Conservation (phyloP, 2,888 invertebrate genomes). For the Cactoblastis cactorum region DNA sequence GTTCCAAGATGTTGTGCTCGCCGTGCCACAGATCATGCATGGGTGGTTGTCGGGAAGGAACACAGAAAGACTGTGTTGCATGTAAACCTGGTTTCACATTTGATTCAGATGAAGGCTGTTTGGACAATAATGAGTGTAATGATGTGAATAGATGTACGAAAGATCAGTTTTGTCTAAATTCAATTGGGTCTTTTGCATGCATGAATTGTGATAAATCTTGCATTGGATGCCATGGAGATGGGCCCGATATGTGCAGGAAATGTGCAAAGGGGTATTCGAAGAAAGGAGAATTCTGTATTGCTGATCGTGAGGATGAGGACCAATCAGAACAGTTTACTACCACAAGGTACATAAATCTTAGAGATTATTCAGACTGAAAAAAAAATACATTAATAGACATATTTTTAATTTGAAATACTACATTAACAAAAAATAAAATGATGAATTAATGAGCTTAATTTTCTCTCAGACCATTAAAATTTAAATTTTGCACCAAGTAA, state of each 20-base stretch:
- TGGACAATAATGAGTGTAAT: conserved; percentile 92
- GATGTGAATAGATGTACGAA: conserved; percentile 73
- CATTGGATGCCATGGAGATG: conserved; percentile 90
- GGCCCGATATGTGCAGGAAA: conserved; percentile 92
- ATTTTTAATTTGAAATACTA: too few relatives aligned
- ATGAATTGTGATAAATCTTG: conserved; percentile 92
- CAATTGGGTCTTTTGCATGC: conserved; percentile 90
- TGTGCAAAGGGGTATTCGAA: conserved; percentile 87
- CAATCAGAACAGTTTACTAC: conserved; percentile 49
- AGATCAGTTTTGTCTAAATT: conserved; percentile 93
- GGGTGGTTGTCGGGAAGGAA: conserved; percentile 85
- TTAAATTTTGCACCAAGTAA: too few relatives aligned
- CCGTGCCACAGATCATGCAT: conserved; percentile 89
- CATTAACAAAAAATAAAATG: too few relatives aligned
- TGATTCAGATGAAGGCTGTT: conserved; percentile 87
- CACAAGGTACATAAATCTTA: conserved; percentile 38
- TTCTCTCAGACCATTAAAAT: too few relatives aligned
- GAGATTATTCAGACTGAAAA: too few relatives aligned
- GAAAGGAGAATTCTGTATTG: conserved; percentile 87
- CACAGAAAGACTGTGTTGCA: conserved; percentile 81
- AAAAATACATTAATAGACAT: too few relatives aligned
- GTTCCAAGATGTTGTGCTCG: conserved; percentile 85
- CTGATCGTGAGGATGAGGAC: conserved; percentile 75
- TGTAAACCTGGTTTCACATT: conserved; percentile 86
- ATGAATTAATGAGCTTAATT: too few relatives aligned